These are phyloP conservation scores for Ianthella basta DNA, from an alignment of 37 sponge, comb jelly and placozoan genomes.

Conservation along the genomic window DNA sequence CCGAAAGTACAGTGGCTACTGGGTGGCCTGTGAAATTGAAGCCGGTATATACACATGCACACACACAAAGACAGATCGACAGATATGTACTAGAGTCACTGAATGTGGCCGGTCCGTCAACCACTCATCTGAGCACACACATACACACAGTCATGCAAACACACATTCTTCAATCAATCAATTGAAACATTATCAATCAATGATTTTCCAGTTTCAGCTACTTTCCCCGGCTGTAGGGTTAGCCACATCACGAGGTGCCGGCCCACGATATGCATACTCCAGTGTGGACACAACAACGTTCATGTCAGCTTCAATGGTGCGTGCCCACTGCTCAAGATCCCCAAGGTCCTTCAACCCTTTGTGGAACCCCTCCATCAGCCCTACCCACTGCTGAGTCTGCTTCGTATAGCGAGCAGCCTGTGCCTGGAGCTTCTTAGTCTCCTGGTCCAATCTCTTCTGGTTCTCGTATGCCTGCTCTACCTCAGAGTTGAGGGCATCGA, in stretches of 20 bases:
- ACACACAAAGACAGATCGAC: too few relatives aligned
- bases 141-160: too few relatives aligned
- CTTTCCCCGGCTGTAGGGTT: background rate
- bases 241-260: background rate
- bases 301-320: constrained; percentile 94
- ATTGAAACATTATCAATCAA: too few relatives aligned
- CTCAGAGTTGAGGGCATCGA: constrained; percentile 79
- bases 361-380: constrained; percentile 90
- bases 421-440: constrained; percentile 76
- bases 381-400: constrained; percentile 89
- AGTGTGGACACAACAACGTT: constrained; percentile 58
- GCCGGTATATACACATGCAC: too few relatives aligned
- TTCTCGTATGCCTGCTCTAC: constrained; percentile 93
- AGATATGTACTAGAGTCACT: too few relatives aligned
- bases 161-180: too few relatives aligned
- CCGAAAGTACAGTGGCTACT: too few relatives aligned
- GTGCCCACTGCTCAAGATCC: constrained; percentile 94
- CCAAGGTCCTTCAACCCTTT: constrained; percentile 89
- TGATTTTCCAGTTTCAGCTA: too few relatives aligned
- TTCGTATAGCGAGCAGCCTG: constrained; percentile 84
- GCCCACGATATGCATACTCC: constrained; percentile 89
- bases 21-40: too few relatives aligned
- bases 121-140: too few relatives aligned
- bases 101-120: too few relatives aligned
- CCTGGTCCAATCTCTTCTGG: constrained; percentile 81